Percentiles rank a stretch among this genome's conserved stretches.
phyloP scores from a whole-genome alignment of 2,113 vertebrate species.

The Limanda limanda region DNA sequence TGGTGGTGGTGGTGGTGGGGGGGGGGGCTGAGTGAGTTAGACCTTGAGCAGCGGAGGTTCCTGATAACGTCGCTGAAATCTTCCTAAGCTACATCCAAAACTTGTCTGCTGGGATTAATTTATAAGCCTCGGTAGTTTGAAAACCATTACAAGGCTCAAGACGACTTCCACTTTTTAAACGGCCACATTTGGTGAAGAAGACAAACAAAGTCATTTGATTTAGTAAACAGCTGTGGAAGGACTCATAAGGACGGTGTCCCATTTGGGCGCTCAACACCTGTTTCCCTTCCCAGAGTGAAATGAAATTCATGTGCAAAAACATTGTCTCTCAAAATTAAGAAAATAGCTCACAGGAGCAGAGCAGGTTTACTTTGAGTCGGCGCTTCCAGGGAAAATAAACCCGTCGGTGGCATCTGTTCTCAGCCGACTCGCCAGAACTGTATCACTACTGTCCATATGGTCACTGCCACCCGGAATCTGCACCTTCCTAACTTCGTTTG shows the following conservation, averaged over 20 bases:
- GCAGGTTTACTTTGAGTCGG: constrained; percentile 58
- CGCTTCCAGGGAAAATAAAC: constrained; percentile 66
- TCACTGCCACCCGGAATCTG: constrained; percentile 64
- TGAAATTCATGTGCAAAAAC: constrained; percentile 38
- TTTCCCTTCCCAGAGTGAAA: constrained; percentile 50
- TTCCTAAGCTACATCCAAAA: constrained; percentile 51
- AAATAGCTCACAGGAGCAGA: constrained; percentile 55
- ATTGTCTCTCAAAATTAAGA: constrained; percentile 54
- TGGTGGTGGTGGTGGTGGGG: too few relatives aligned
- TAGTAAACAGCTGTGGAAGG: constrained; percentile 52
- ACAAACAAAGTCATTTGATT: constrained; percentile 50
- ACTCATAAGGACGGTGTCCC: constrained; percentile 38
- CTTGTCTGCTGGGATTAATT: constrained; percentile 56
- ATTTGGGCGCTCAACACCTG: constrained; percentile 60
- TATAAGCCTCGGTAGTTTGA: constrained; percentile 41
- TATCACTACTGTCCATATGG: constrained; percentile 74
- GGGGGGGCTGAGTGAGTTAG: constrained; percentile 8
- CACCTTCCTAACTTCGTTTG: constrained; percentile 58
- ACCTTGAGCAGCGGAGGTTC: neutral
- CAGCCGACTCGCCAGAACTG: constrained; percentile 57
- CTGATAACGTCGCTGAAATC: constrained; percentile 52
- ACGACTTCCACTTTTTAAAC: constrained; percentile 39
- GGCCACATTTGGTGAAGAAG: constrained; percentile 34
- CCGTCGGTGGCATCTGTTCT: constrained; percentile 72
- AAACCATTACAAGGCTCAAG: constrained; percentile 46